Conservation (phyloP, 2,888 invertebrate genomes). For the Lucinisca nassula region DNA sequence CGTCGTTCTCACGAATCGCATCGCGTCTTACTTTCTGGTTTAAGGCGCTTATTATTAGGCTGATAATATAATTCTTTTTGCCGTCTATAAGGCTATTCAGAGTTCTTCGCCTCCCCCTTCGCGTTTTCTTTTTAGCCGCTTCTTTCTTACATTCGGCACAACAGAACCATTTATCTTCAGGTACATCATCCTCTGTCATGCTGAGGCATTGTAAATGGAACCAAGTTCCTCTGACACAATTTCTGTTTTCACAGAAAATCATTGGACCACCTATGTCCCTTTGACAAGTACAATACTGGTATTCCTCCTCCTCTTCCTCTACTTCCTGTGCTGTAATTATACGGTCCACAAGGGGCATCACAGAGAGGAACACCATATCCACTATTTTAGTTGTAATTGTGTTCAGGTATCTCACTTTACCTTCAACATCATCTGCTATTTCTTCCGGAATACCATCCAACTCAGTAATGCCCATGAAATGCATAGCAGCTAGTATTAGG, state of each 20-base stretch:
- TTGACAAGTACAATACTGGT: neutral
- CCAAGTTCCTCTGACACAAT: conserved; percentile 23
- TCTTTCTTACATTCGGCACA: neutral
- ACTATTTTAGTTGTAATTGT: neutral
- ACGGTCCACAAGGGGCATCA: neutral
- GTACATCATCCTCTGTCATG: conserved; percentile 15
- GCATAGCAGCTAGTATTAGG: neutral
- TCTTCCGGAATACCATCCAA: neutral
- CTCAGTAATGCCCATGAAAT: neutral
- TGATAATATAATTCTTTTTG: neutral
- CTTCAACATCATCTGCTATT: neutral
- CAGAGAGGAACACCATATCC: neutral
- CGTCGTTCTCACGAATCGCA: conserved; percentile 58
- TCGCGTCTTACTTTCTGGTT: conserved; percentile 30
- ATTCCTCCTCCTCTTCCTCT: neutral
- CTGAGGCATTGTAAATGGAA: conserved; percentile 30
- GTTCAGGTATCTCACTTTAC: no score
- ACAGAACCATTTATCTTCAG: conserved; percentile 25
- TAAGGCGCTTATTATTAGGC: conserved; percentile 34
- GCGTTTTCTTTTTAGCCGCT: neutral
- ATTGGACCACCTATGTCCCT: neutral
- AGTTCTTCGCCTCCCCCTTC: neutral
- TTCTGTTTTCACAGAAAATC: conserved; percentile 18
- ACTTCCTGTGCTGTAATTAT: neutral
- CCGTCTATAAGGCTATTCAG: neutral